Conservation (phyloP, 2,888 invertebrate species). For the Galerucella calmariensis region DNA sequence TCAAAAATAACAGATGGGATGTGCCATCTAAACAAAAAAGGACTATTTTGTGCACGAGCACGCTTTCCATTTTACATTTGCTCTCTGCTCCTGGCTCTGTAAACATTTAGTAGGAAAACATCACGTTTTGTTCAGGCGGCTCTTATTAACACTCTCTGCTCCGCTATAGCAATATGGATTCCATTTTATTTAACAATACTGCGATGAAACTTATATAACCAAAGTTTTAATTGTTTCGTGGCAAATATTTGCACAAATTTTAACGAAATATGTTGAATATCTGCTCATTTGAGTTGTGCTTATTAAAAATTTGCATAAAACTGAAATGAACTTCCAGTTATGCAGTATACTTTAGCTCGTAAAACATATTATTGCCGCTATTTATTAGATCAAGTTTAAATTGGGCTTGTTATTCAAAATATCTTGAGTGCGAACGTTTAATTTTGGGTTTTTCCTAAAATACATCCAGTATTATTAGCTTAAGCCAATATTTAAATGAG, state of each 20-base stretch:
- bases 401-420: too few species aligned
- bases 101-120: slow-evolving; percentile 57
- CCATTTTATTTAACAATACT: slow-evolving; percentile 31
- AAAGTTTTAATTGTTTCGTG: slow-evolving; percentile 31
- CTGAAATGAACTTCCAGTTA: background rate
- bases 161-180: slow-evolving; percentile 23
- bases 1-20: slow-evolving; percentile 13
- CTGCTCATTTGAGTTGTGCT: background rate
- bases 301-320: background rate
- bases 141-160: slow-evolving; percentile 33
- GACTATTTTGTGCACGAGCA: slow-evolving; percentile 57
- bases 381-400: too few species aligned
- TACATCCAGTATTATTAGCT: too few species aligned
- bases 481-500: too few species aligned
- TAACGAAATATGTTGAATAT: background rate
- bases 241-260: slow-evolving; percentile 19
- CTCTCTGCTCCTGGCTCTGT: slow-evolving; percentile 58
- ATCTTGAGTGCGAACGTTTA: too few species aligned
- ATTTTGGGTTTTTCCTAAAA: too few species aligned
- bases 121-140: slow-evolving; percentile 50
- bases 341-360: too few species aligned
- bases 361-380: too few species aligned
- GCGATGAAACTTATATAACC: slow-evolving; percentile 22
- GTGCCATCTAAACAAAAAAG: slow-evolving; percentile 49
- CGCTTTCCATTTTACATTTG: slow-evolving; percentile 59